Base-by-base conservation (phyloP, 2,888 invertebrate species). In the Lasioglossum lativentre region DNA sequence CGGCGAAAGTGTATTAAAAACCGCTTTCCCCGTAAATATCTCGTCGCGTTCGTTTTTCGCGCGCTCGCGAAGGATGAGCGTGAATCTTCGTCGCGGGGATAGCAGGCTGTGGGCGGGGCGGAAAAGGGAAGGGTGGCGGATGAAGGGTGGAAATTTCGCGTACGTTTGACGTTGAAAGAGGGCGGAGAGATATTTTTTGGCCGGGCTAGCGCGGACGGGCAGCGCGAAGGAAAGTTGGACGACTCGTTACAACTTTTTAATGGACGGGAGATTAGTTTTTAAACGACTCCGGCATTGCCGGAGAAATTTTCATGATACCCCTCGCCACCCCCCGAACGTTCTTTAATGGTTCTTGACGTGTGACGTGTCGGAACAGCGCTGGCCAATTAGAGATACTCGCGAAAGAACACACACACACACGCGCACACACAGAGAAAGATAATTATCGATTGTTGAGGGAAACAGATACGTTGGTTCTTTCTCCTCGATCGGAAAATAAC, bases 191-290 rank as follows among this genome's bases (percentile, higher is more conserved):
- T 85, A 73, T 79, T 85, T 85, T 85, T 85, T 56, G 73, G 73
- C 14, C 27, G 34, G 42, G 38, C 23, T 1, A 34, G n/a, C 52
- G 23, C 63, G 12, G 40, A 72, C 45, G 56, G 63, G 38, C 76
- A 16, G 38, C 83, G 70, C 2, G 23, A 56, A n/a, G 75, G 68
- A 77, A 86, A 86, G 85, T 86, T 86, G 74, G 72, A 71, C 85
- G 85, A 80, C 80, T 86, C 85, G 85, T 86, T 86, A 86, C 80
- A 86, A 86, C 85, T 86, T 86, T 85, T 86, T 85, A 86, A 86
- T 85, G 85, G 85, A 63, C 74, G 80, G 56, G 76, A 85, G 85
- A 86, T 86, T 86, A 86, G 85, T 85, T 86, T 86, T 85, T 85
- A 86, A 86, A 86, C 85, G 80, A 86, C 85, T 77, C 85, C 16